Base-by-base conservation (phyloP, 2,888 invertebrate genomes). In the Rhagonycha lutea region DNA sequence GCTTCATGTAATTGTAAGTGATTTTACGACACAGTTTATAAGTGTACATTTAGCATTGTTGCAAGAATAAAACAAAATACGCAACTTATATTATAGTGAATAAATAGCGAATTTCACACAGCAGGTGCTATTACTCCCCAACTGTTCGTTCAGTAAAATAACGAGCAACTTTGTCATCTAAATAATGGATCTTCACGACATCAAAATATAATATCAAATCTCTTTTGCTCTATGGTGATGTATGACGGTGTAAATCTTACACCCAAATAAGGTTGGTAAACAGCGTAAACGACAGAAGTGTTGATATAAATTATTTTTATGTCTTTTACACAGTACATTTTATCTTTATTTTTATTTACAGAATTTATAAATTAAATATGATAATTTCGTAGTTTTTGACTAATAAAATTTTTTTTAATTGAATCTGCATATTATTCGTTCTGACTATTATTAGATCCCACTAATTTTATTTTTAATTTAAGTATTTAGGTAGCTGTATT, bases 141-240 rank as follows among this genome's bases (percentile, higher is more conserved):
- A 73, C 70, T 70, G 62, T 73, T 73, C 76, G 73, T 76, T 69
- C 73, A 28, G 60, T 62, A 68, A 73, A 73, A 70, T 76, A 76
- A 76, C 71, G 76, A 76, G 76, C 68, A 76, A 76, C 73, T 76
- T 76, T 73, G 76, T 76, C 73, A 76, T 74, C 70, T 74, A 76
- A 73, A 73, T 76, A 76, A 76, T 76, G 76, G 76, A 76, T 76
- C 76, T 76, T 76, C 73, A 62, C 73, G 76, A 73, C 76, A 76
- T 76, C 73, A 73, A 70, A 76, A 76, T 76, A 72, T 70, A 69
- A 72, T 76, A 73, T 76, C 68, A 73, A 70, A 76, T 73, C 67
- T 70, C 67, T 68, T 76, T 70, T 73, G 47, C 63, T 65, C 63
- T 70, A 28, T 73, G 63, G 69, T 68, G 72, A 72, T 62, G 69